These are phyloP conservation scores for Anneissia japonica DNA, from an alignment of 35 echinoderm and acorn worm genomes.

Conservation along the genomic window DNA sequence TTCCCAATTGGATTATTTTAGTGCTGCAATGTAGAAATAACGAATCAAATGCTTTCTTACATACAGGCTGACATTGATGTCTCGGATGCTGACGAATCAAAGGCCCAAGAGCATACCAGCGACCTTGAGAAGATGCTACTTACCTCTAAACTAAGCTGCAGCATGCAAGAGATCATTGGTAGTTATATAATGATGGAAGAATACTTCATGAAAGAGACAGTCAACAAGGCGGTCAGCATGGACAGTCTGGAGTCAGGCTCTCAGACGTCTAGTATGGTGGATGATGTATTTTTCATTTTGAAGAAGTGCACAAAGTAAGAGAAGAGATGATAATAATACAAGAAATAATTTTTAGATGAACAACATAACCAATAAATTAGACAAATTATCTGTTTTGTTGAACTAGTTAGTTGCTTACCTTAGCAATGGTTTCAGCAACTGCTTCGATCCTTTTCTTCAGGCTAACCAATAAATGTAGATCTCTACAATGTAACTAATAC, in stretches of 20 bases:
- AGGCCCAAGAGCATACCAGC: slow-evolving; percentile 25
- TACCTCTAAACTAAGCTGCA: slow-evolving; percentile 67
- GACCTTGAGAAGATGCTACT: slow-evolving; percentile 67
- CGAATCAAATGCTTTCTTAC: neutral
- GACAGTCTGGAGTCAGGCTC: slow-evolving; percentile 74
- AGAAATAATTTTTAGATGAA: too few species aligned
- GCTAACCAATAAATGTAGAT: too few species aligned
- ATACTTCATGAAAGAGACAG: slow-evolving; percentile 96
- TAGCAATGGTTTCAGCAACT: too few species aligned
- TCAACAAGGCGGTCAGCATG: slow-evolving; percentile 86
- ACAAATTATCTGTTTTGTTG: too few species aligned
- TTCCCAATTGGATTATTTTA: too few species aligned
- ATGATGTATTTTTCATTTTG: slow-evolving; percentile 90
- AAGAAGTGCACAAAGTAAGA: slow-evolving; percentile 97
- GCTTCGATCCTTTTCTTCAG: too few species aligned
- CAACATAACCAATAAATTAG: too few species aligned
- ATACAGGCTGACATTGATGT: slow-evolving; percentile 86
- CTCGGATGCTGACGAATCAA: slow-evolving; percentile 41
- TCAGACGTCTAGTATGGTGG: slow-evolving; percentile 95
- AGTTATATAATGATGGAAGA: slow-evolving; percentile 99
- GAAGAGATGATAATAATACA: too few species aligned
- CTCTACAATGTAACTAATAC: too few species aligned
- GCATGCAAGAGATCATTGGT: slow-evolving; percentile 94
- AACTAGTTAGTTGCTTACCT: too few species aligned
- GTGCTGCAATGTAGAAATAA: too few species aligned